phyloP scores from a whole-genome alignment of 64 coral and sea anemone genomes.

The Montipora capricornis region DNA sequence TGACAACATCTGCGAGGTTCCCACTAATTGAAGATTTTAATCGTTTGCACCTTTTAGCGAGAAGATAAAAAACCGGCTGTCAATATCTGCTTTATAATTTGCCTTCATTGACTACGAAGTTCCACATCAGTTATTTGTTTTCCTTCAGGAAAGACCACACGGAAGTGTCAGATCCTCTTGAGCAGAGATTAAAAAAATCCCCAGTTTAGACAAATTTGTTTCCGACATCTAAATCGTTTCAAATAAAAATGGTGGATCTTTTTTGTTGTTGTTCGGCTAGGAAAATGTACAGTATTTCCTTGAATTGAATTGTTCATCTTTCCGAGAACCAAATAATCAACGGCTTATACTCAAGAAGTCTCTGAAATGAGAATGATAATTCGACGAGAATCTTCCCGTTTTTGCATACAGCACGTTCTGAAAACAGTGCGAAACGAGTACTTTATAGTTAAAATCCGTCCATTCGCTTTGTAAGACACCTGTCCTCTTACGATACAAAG shows the following conservation, averaged over 20 bases:
- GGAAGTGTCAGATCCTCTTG: no score
- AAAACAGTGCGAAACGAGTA: constrained; percentile 8
- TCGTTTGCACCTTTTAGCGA: neutral
- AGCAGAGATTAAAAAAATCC: no score
- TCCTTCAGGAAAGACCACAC: no score
- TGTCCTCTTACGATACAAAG: neutral
- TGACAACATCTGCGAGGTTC: neutral
- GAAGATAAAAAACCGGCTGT: neutral
- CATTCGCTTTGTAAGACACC: neutral
- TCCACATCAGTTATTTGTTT: no score
- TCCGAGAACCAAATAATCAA: neutral
- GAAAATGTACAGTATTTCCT: no score
- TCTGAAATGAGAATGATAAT: no score
- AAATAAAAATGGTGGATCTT: no score
- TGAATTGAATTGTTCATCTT: no score
- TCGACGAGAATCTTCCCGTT: neutral
- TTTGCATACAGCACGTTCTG: neutral
- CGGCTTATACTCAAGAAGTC: neutral
- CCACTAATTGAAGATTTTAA: neutral
- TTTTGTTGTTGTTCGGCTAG: no score
- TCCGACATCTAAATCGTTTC: no score
- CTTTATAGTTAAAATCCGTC: neutral
- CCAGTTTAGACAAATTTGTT: no score
- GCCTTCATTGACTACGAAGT: no score
- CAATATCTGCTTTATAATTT: neutral